A percentile compares a stretch with the other conserved stretches of the same genome.
These are phyloP conservation scores for Amphiprion clarkii DNA, from an alignment of 2,797 vertebrate species.

Conservation along the genomic window DNA sequence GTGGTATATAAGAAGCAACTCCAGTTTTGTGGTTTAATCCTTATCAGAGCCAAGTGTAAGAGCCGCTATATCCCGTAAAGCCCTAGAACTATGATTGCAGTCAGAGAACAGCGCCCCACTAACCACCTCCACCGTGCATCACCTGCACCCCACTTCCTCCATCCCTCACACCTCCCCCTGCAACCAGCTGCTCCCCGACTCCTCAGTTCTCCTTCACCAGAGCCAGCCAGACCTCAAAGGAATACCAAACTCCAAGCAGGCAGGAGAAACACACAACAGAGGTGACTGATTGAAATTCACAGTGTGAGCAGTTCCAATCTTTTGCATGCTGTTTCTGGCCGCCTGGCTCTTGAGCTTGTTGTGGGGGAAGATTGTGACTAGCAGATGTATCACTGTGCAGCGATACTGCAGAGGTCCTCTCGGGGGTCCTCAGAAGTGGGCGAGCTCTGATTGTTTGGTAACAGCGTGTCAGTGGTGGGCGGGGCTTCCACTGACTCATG, in stretches of 20 bases:
- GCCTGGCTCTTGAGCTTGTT: slow-evolving; percentile 44
- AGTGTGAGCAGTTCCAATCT: slow-evolving; percentile 69
- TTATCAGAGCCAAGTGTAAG: slow-evolving; percentile 18
- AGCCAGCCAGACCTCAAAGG: slow-evolving; percentile 45
- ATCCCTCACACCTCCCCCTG: slow-evolving; percentile 49
- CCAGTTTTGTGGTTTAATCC: slow-evolving; percentile 23
- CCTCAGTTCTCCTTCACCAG: slow-evolving; percentile 30
- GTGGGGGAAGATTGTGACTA: slow-evolving; percentile 61
- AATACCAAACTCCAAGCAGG: slow-evolving; percentile 39
- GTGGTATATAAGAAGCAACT: slow-evolving; percentile 26
- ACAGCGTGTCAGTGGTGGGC: slow-evolving; percentile 52
- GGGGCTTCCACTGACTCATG: slow-evolving; percentile 60
- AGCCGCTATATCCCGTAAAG: slow-evolving; percentile 6
- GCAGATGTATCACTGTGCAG: slow-evolving; percentile 61
- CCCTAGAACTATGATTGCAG: slow-evolving; percentile 38
- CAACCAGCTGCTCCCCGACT: slow-evolving; percentile 54
- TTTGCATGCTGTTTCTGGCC: slow-evolving; percentile 61
- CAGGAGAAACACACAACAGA: slow-evolving; percentile 52
- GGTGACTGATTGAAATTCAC: slow-evolving; percentile 75
- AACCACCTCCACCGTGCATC: not conserved
- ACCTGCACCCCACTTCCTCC: slow-evolving; percentile 3
- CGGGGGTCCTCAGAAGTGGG: slow-evolving; percentile 58
- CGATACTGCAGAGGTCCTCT: slow-evolving; percentile 58
- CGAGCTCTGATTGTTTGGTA: slow-evolving; percentile 70
- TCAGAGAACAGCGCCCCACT: slow-evolving; percentile 16